These are phyloP conservation scores for Macrobrachium rosenbergii DNA, from an alignment of 1,140 invertebrate genomes.

Conservation along the genomic window DNA sequence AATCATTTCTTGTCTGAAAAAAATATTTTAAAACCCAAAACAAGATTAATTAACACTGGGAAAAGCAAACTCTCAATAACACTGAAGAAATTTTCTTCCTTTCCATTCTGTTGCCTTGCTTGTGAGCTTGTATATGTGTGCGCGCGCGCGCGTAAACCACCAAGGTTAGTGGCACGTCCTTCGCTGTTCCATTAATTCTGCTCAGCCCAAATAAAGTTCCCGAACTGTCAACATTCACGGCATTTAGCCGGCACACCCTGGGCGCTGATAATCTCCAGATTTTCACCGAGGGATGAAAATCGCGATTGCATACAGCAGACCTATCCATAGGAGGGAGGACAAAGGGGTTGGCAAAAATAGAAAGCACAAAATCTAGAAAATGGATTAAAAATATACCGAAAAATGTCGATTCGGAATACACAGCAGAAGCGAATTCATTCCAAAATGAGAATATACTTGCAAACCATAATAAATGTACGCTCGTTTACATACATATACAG, in stretches of 20 bases:
- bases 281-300: no score
- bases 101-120: not conserved
- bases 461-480: no score
- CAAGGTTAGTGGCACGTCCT: not conserved
- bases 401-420: not conserved
- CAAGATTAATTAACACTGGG: no score
- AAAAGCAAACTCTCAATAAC: no score
- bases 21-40: no score
- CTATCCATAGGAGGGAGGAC: not conserved
- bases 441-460: no score
- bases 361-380: not conserved
- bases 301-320: no score
- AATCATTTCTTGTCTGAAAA: no score
- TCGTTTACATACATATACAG: no score
- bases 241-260: not conserved
- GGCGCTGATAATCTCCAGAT: no score
- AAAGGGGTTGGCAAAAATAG: no score
- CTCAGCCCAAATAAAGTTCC: not conserved
- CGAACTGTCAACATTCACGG: not conserved
- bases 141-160: not conserved
- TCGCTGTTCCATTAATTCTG: not conserved
- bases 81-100: not conserved
- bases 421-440: not conserved
- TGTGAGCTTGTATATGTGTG: constrained; percentile 5
- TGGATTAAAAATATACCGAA: not conserved